phyloP scores from a whole-genome alignment of 2,797 vertebrate species.

The Propithecus perrieri region DNA sequence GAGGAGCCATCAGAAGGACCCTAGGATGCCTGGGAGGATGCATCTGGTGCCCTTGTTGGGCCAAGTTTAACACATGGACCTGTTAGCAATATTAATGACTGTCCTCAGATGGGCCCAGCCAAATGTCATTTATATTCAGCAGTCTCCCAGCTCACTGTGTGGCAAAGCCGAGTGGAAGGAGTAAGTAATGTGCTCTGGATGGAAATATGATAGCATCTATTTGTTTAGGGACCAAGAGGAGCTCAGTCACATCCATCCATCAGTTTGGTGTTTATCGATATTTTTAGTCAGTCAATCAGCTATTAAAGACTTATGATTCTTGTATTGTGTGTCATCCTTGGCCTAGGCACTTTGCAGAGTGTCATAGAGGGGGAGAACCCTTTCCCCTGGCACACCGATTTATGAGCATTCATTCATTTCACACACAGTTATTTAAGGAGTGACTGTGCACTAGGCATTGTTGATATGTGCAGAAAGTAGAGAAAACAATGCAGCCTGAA shows the following conservation, averaged over 20 bases:
- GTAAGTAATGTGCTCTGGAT: neutral
- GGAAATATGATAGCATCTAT: neutral
- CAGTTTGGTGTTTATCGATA: neutral
- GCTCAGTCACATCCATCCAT: neutral
- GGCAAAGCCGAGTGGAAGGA: neutral
- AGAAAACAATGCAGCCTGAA: neutral
- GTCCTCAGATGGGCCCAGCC: constrained; percentile 12
- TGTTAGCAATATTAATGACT: constrained; percentile 73
- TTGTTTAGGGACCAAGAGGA: neutral
- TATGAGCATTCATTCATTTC: neutral
- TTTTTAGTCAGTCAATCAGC: neutral
- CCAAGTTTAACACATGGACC: constrained; percentile 72
- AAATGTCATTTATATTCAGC: constrained; percentile 47
- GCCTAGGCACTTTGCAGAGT: neutral
- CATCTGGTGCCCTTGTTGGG: constrained; percentile 64
- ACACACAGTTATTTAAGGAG: neutral
- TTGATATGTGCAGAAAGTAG: neutral
- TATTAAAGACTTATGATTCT: neutral
- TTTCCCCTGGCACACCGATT: neutral
- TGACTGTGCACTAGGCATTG: neutral
- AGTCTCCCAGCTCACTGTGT: constrained; percentile 37
- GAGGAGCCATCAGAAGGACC: neutral
- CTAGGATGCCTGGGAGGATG: constrained; percentile 50
- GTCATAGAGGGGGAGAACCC: neutral
- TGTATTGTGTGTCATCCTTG: neutral